phyloP scores from a whole-genome alignment of 2,113 vertebrate genomes.

The Oenanthe melanoleuca region DNA sequence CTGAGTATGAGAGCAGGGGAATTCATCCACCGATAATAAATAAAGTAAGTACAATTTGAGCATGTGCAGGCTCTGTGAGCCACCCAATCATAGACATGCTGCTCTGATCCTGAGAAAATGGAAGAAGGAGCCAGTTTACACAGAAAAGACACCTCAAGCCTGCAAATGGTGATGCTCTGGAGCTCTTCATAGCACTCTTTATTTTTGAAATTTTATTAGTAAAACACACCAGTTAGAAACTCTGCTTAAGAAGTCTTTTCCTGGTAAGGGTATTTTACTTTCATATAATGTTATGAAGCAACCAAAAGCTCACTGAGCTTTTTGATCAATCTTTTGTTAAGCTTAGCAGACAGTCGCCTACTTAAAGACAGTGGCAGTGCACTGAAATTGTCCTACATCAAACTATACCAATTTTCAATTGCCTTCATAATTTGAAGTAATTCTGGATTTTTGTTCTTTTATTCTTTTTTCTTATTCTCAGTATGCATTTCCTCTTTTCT shows the following conservation, averaged over 20 bases:
- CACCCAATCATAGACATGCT: neutral
- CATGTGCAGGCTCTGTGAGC: neutral
- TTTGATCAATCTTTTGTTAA: neutral
- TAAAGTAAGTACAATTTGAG: neutral
- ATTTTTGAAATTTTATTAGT: neutral
- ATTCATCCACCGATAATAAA: neutral
- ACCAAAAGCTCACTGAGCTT: neutral
- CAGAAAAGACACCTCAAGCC: neutral
- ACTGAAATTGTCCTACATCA: neutral
- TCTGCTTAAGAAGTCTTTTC: neutral
- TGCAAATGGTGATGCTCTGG: neutral
- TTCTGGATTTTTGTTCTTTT: neutral
- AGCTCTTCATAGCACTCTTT: neutral
- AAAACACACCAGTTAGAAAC: neutral
- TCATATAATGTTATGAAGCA: neutral
- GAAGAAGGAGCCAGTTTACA: neutral
- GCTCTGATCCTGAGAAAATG: neutral
- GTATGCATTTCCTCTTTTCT: neutral
- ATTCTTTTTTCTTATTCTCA: neutral
- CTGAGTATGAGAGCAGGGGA: neutral
- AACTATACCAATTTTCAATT: neutral
- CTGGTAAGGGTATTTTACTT: neutral
- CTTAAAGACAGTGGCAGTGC: neutral
- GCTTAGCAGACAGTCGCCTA: neutral
- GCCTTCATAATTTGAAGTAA: neutral